Base-by-base conservation (phyloP, 35 echinoderm and acorn worm genomes). In the Anneissia japonica region DNA sequence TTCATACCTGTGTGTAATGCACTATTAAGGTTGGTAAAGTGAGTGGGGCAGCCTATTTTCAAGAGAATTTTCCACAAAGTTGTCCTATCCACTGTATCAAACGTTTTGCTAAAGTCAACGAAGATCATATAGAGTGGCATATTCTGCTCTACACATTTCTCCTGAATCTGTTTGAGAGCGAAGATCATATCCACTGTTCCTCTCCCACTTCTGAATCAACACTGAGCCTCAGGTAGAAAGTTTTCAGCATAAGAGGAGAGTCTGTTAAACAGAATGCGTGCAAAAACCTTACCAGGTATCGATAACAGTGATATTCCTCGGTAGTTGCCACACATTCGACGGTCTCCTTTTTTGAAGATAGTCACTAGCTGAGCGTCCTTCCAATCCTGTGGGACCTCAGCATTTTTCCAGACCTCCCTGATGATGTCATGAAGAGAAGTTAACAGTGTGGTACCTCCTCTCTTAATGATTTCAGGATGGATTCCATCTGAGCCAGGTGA, bases 61-160 rank as follows among this genome's bases (percentile, higher is more conserved):
- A 16, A 11, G 36, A 91, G 35, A 21, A 91, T 46, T 31, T 82
- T 73, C 90, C 84, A 91, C 13, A 91, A 73, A 36, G 41, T 81
- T n/a, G 81, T 74, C 87, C 84, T 46, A 26, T 81, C 35, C 6
- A 91, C 90, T 9, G 90, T 86, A 84, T 76, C 84, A 75, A 91
- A 91, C 32, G 84, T 84, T 46, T 91, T 86, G 12, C 32, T 72
- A 39, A 91, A 91, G 51, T 91, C 90, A n/a, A n/a, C n/a, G n/a
- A n/a, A n/a, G n/a, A 86, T 43, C 31, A 82, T 79, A 74, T 74
- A 82, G 46, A 84, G 76, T 32, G 35, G 17, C 77, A 79, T 43
- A 0, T 84, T 32, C 77, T 90, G 88, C 72, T 90, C 37, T 3
- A 84, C 79, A 23, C 34, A 37, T 73, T 91, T 84, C 74, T 91